Conservation (phyloP, 2,797 vertebrate genomes). For the Rhinogobio ventralis region DNA sequence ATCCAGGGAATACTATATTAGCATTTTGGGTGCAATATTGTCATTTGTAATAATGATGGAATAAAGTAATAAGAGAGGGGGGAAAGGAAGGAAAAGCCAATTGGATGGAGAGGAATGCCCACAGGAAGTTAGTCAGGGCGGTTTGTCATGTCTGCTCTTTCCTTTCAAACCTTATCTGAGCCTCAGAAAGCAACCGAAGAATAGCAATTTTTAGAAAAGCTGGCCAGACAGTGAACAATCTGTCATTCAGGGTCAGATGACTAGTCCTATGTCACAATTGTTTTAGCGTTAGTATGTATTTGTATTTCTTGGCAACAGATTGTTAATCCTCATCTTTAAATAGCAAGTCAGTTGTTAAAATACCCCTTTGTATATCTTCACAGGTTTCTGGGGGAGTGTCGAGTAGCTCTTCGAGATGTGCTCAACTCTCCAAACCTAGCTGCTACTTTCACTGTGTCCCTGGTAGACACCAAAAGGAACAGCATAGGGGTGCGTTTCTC, state of each 20-base stretch:
- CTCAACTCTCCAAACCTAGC: conserved; percentile 85
- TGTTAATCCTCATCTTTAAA: not conserved
- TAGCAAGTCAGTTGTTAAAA: not conserved
- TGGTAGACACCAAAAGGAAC: conserved; percentile 88
- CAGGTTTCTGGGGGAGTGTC: conserved; percentile 90
- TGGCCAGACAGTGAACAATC: conserved; percentile 11
- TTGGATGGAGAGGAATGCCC: conserved; percentile 40
- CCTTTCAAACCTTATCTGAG: conserved; percentile 28
- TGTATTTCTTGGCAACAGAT: not conserved
- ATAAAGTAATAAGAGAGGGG: not conserved
- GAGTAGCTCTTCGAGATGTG: conserved; percentile 84
- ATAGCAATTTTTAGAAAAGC: conserved; percentile 5
- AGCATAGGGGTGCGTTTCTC: conserved; percentile 82
- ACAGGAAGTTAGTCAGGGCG: conserved; percentile 44
- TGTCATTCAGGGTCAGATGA: conserved; percentile 23
- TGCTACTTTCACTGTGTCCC: conserved; percentile 84
- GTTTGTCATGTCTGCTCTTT: conserved; percentile 29
- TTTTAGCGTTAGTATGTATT: conserved; percentile 4
- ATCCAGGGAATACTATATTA: not conserved
- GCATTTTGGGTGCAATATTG: not conserved
- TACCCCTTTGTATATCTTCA: conserved; percentile 10
- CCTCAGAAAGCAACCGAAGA: conserved; percentile 11
- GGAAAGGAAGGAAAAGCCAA: conserved; percentile 48
- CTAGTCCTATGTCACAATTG: not conserved
- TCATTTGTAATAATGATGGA: not conserved